Conservation (phyloP, 1,140 invertebrate species). For the Aleiodes sp. region DNA sequence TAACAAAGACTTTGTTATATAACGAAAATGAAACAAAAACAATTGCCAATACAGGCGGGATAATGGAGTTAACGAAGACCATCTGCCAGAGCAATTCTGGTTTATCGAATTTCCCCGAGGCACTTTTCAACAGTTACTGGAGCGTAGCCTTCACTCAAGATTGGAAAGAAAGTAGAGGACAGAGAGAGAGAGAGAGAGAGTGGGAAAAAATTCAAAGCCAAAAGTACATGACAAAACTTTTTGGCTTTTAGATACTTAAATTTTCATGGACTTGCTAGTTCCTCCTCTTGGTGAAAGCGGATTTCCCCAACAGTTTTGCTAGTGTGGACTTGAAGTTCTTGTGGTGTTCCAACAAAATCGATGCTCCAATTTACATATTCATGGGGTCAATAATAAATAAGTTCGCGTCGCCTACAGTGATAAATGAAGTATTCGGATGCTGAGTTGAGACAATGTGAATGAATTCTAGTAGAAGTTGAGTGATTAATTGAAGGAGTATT, state of each 20-base stretch:
- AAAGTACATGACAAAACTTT: conserved; percentile 16
- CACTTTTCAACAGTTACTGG: conserved; percentile 15
- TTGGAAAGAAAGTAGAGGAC: background rate
- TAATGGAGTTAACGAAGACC: conserved; percentile 7
- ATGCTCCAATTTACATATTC: conserved; percentile 53
- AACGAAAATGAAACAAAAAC: background rate
- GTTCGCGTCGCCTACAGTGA: too few species aligned
- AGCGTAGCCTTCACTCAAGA: background rate
- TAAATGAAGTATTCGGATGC: too few species aligned
- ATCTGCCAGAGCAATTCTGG: conserved; percentile 9
- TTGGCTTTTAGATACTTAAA: conserved; percentile 38
- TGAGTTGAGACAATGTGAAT: too few species aligned
- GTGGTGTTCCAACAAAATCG: conserved; percentile 38
- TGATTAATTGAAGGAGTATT: too few species aligned
- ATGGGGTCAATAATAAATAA: conserved; percentile 54
- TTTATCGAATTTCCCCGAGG: conserved; percentile 1
- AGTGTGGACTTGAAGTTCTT: conserved; percentile 16
- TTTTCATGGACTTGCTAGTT: conserved; percentile 51
- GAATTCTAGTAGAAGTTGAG: too few species aligned
- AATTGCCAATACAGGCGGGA: background rate
- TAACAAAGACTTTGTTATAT: background rate
- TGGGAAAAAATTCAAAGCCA: conserved; percentile 23
- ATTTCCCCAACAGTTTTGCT: conserved; percentile 32
- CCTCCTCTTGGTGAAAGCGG: conserved; percentile 42
- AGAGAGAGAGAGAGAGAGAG: background rate